A percentile compares a stretch with the other conserved stretches of the same genome.
Conservation (phyloP, 2,797 vertebrate genomes). For the Melanotaenia maccullochi region DNA sequence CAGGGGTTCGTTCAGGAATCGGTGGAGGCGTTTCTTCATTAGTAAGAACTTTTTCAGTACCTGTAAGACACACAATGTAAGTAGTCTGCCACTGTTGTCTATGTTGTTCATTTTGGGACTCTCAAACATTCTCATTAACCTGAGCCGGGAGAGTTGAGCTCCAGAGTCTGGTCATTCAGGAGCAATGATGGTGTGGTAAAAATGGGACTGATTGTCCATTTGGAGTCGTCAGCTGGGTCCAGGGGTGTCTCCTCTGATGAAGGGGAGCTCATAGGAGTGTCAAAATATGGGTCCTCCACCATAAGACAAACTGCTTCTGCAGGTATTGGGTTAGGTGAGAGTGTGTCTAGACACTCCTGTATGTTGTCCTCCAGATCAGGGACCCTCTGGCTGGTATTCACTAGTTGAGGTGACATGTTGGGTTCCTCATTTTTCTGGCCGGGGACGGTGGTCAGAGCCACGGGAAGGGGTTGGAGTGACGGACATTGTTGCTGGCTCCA, state of each 20-base stretch:
- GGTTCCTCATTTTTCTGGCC: constrained; percentile 12
- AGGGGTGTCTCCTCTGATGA: background rate
- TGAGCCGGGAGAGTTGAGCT: constrained; percentile 33
- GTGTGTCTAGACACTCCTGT: background rate
- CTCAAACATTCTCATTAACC: constrained; percentile 44
- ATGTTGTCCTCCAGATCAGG: constrained; percentile 3
- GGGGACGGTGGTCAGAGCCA: background rate
- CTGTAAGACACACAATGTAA: constrained; percentile 33
- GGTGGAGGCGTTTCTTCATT: constrained; percentile 88
- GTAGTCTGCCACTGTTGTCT: background rate
- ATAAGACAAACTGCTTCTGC: constrained; percentile 60
- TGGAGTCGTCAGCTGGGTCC: background rate
- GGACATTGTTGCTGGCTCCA: constrained; percentile 28
- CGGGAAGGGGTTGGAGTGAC: background rate
- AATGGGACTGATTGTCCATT: constrained; percentile 24
- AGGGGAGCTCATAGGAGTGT: constrained; percentile 44
- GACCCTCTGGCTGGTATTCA: background rate
- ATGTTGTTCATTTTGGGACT: background rate
- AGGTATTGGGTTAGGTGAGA: constrained; percentile 5
- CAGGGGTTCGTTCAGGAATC: constrained; percentile 91
- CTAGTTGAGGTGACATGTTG: constrained; percentile 14
- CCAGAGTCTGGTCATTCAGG: constrained; percentile 56
- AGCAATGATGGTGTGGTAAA: constrained; percentile 43
- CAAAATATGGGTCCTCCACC: constrained; percentile 86
- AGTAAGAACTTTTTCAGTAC: constrained; percentile 9